A percentile compares a stretch with the other conserved stretches of the same genome.
phyloP scores from a whole-genome alignment of 2,113 vertebrate genomes.

The Cochlearius cochlearius region DNA sequence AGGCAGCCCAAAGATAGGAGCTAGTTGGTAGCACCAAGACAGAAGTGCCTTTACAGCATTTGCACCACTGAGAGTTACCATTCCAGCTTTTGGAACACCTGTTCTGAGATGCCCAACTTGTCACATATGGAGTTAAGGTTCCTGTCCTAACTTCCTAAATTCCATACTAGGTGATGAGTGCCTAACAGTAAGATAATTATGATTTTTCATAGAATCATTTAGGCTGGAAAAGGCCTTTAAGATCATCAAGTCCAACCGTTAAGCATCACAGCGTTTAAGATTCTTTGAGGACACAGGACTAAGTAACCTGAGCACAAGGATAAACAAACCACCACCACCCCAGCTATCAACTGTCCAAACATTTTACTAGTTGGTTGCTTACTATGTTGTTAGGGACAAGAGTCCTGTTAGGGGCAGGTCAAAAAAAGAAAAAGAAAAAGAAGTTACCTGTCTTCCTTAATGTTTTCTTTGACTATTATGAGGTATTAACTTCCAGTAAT shows the following conservation, averaged over 20 bases:
- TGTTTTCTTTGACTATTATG: neutral
- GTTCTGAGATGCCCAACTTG: rapidly evolving
- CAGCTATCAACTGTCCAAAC: neutral
- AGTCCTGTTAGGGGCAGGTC: neutral
- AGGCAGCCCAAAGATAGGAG: neutral
- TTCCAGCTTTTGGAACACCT: neutral
- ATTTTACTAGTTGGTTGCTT: neutral
- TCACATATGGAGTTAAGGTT: neutral
- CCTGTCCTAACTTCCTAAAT: neutral
- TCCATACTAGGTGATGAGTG: neutral
- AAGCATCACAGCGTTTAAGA: neutral
- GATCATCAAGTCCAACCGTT: too few species aligned
- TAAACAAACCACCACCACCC: neutral
- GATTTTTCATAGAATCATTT: neutral
- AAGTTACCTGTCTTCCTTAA: neutral
- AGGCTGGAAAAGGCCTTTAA: too few species aligned
- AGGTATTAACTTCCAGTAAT: neutral
- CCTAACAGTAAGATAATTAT: neutral
- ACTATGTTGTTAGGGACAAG: neutral
- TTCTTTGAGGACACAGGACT: neutral
- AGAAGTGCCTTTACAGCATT: neutral
- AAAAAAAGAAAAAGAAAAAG: neutral
- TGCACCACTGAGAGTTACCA: neutral
- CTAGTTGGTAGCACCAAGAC: neutral
- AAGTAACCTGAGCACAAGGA: neutral